Conservation (phyloP, 2,888 invertebrate species). For the Pyrrhia umbra region DNA sequence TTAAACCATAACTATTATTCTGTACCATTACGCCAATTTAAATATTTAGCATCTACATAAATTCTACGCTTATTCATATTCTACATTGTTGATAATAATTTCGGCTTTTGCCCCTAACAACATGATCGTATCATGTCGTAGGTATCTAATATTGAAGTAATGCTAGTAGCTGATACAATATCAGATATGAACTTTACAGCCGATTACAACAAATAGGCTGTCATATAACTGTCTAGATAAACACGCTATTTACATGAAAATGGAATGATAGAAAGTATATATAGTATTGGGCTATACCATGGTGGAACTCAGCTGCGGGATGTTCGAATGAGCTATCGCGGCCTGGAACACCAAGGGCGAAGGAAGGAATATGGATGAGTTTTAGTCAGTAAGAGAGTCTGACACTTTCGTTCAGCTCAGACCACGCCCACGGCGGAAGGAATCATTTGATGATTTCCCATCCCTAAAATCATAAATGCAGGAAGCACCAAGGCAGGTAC, state of each 20-base stretch:
- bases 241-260: constrained; percentile 16
- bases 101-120: constrained; percentile 29
- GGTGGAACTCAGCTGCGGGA: no score
- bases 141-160: constrained; percentile 13
- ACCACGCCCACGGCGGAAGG: no score
- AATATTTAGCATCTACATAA: neutral
- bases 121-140: constrained; percentile 26
- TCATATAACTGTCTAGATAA: constrained; percentile 25
- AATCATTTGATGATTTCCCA: no score
- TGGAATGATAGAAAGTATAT: neutral
- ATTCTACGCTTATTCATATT: neutral
- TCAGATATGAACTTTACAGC: constrained; percentile 45
- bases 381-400: no score
- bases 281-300: no score
- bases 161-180: constrained; percentile 41
- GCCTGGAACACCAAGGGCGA: no score
- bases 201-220: constrained; percentile 26
- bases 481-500: no score
- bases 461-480: no score
- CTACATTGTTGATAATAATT: constrained; percentile 3
- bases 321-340: no score
- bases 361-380: no score
- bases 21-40: no score
- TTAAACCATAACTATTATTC: neutral
- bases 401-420: no score